Conservation (phyloP, 2,113 vertebrate species). For the Regulus satrapa region DNA sequence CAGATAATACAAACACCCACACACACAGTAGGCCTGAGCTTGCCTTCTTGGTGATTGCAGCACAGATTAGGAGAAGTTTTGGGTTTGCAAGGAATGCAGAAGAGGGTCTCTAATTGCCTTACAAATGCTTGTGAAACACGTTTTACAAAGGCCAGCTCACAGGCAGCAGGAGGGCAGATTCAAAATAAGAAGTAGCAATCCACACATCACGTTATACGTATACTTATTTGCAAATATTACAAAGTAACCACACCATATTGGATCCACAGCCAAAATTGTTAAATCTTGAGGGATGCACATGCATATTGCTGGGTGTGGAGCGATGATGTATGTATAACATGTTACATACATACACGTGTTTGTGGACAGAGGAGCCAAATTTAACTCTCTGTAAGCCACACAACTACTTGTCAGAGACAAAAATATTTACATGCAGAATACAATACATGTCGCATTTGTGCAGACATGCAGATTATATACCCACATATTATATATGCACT, state of each 20-base stretch:
- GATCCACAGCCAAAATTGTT: neutral
- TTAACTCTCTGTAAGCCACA: neutral
- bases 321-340: neutral
- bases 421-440: neutral
- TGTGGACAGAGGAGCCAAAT: neutral
- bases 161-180: neutral
- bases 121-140: slow-evolving; percentile 30
- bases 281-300: neutral
- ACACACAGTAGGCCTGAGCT: slow-evolving; percentile 25
- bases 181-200: neutral
- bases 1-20: slow-evolving; percentile 29
- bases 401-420: neutral
- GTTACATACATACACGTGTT: neutral
- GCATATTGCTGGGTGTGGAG: neutral
- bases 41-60: slow-evolving; percentile 6
- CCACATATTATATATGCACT: neutral
- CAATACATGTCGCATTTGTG: neutral
- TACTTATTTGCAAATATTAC: neutral
- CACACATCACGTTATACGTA: neutral
- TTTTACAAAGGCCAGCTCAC: neutral
- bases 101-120: slow-evolving; percentile 6
- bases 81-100: slow-evolving; percentile 23
- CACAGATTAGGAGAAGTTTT: slow-evolving; percentile 44
- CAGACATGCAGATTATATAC: neutral
- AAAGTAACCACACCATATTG: neutral